A percentile compares a stretch with the other conserved stretches of the same genome.
Conservation (phyloP, 2,888 invertebrate species). For the Dasypogon diadema region DNA sequence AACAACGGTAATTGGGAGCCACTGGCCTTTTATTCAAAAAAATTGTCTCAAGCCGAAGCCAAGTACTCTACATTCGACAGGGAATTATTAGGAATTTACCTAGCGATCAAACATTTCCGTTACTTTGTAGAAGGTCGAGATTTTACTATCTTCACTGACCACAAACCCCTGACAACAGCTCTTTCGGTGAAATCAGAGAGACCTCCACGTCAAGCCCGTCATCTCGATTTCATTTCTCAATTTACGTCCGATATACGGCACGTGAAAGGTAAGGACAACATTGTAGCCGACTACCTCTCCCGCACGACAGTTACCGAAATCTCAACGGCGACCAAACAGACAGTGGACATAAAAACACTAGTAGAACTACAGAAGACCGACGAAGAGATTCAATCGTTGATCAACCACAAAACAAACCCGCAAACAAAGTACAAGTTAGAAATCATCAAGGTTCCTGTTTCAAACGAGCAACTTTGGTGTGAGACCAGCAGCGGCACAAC, state of each 20-base stretch:
- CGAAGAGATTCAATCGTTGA: neutral
- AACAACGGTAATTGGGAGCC: conserved; percentile 60
- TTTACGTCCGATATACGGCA: neutral
- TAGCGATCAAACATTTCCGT: conserved; percentile 62
- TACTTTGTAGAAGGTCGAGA: neutral
- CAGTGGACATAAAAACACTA: neutral
- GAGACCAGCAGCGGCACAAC: neutral
- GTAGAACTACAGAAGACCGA: neutral
- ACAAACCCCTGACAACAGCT: neutral
- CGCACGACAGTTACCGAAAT: neutral
- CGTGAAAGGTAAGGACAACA: neutral
- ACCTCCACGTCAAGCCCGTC: neutral
- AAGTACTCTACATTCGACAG: conserved; percentile 65
- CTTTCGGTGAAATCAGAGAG: neutral
- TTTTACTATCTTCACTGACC: neutral
- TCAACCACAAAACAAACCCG: neutral
- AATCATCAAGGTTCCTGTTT: too few species aligned
- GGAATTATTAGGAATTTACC: conserved; percentile 64
- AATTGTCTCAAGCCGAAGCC: conserved; percentile 60
- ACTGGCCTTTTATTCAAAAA: conserved; percentile 63
- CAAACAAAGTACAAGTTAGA: neutral
- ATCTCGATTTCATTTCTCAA: conserved; percentile 54
- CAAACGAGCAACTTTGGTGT: neutral
- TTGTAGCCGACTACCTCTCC: neutral
- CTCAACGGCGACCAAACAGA: too few species aligned